Evolutionary conservation across 2,797 vertebrate genomes (phyloP).

Genomic region (Micrastur ruficollis): DNA sequence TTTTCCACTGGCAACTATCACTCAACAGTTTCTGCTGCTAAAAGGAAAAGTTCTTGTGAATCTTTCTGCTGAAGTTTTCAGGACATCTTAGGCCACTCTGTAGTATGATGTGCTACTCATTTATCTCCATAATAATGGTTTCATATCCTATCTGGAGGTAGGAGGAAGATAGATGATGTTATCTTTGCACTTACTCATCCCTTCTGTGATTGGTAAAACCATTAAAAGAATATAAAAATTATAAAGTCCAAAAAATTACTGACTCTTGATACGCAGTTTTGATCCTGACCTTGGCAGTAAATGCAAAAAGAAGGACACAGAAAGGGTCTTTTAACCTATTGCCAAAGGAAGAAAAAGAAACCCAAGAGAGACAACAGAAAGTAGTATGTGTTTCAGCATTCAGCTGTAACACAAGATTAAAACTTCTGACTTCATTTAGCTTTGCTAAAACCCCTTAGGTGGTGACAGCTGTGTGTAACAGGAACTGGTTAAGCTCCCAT

Average conservation of each 20-base stretch:
- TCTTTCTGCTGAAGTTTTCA: slow-evolving; percentile 1
- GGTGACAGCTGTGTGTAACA: neutral
- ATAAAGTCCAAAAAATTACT: neutral
- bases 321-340: neutral
- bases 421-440: neutral
- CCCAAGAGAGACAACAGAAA: neutral
- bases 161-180: neutral
- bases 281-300: neutral
- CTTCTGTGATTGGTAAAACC: neutral
- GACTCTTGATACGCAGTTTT: neutral
- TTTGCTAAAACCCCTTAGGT: neutral
- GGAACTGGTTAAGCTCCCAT: neutral
- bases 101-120: neutral
- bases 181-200: neutral
- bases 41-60: neutral
- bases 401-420: neutral
- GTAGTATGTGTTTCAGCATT: neutral
- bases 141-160: neutral
- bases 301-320: neutral
- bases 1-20: neutral
- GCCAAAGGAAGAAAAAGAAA: neutral
- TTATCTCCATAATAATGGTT: slow-evolving; percentile 10
- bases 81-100: neutral
- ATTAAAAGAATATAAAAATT: neutral
- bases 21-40: neutral